Evolutionary conservation across 2,888 invertebrate species (phyloP), one percentile per base, ranked within the genome.

Genomic region (Callyntrura guangdongensis): DNA sequence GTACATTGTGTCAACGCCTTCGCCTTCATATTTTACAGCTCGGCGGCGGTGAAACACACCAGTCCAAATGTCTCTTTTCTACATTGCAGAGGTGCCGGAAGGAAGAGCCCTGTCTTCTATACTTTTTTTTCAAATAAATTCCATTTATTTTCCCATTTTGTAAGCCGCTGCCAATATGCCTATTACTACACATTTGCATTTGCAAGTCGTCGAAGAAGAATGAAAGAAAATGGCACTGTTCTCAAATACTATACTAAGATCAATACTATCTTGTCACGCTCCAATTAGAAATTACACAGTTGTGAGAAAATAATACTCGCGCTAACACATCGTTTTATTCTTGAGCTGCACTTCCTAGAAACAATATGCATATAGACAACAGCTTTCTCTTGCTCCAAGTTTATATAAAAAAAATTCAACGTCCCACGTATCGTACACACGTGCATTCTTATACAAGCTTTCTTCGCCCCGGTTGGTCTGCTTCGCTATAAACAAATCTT

Each of bases 241-340:
- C 22, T 5, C 47, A 17, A 69, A 49, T 17, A 67, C 36, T 14
- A n/a, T 11, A 20, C 1, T 86, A 86, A 59, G 89, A 91, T 91
- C 84, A 91, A 91, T 91, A 89, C 81, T 89, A 91, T 85, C 89
- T 89, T 89, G 91, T 89, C 91, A 91, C 91, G 91, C 91, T 91
- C 91, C 89, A 91, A 89, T 91, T 89, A 88, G 87, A 67, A 88
- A 91, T 87, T 91, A 88, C 69, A 89, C 89, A 64, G 82, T 59
- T 74, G 83, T 74, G 74, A 89, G 83, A 83, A 89, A 74, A 36
- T 36, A 36, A 36, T 36, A 36, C 36, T n/a, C 36, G 36, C 6
- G 36, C 36, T 83, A 83, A 25, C 64, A 61, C 74, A 79, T 79
- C 36, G 20, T 49, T 53, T 22, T 22, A 5, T 20, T 9, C 47